Evolutionary conservation across 2,113 vertebrate genomes (phyloP).

Genomic region (Cathartes aura): DNA sequence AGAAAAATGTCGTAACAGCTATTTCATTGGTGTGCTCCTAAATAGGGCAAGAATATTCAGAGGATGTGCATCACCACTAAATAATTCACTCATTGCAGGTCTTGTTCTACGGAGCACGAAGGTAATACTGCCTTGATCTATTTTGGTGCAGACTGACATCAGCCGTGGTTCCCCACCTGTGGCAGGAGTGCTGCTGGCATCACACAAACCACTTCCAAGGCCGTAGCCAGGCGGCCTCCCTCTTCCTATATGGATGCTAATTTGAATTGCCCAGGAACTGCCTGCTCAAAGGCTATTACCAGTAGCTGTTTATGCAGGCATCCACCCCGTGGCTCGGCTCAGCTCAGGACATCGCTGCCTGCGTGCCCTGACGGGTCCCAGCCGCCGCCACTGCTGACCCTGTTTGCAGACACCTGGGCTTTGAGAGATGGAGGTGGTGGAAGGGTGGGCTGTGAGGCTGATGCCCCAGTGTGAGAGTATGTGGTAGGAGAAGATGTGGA

Average conservation of each 20-base stretch:
- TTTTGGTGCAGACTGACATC: neutral
- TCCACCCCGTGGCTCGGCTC: neutral
- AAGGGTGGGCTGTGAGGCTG: neutral
- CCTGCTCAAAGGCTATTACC: neutral
- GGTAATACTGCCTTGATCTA: neutral
- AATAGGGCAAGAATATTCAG: conserved; percentile 38
- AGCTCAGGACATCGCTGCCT: neutral
- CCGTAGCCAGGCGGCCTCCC: neutral
- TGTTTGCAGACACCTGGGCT: neutral
- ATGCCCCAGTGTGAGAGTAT: neutral
- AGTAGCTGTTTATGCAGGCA: neutral
- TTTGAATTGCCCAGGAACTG: neutral
- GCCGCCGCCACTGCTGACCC: neutral
- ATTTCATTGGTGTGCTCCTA: neutral
- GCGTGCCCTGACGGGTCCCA: neutral
- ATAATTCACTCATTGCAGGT: conserved; percentile 22
- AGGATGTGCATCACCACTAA: conserved; percentile 25
- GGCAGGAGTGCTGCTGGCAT: neutral
- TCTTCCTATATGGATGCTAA: neutral
- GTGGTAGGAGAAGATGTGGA: neutral
- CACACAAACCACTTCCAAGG: conserved; percentile 27
- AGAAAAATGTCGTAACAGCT: neutral
- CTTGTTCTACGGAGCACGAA: neutral
- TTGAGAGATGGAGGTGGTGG: neutral
- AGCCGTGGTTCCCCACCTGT: neutral